Base-by-base conservation (phyloP, 37 sponge, comb jelly and placozoan genomes). In the Axinella damicornis region DNA sequence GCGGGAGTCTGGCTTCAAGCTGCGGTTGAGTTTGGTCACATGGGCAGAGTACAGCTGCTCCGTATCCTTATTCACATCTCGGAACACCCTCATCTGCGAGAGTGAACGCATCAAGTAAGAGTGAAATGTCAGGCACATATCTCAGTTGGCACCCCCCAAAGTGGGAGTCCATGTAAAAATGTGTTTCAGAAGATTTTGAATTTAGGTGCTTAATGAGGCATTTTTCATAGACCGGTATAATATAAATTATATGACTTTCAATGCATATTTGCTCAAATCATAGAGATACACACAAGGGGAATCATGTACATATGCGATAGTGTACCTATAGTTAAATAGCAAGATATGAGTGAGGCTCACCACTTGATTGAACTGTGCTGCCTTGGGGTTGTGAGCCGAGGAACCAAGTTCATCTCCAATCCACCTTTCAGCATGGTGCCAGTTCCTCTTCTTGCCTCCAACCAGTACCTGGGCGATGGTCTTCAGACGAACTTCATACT, bases 401-500 rank as follows among this genome's bases (percentile, higher is more conserved):
- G 21, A n/a, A n/a, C 39, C 53, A 41, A 91, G 73, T 19, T 80
- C 87, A 53, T 91, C 86, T 20, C 87, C 87, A 19, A 86, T 30
- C 92, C 92, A 91, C 34, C 68, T 55, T 37, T 77, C 83, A 34
- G 31, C 52, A 34, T 53, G 57, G 33, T 21, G 60, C 92, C 87
- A 86, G 28, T 77, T 39, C 19, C 30, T 55, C 77, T 86, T 91
- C 74, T 60, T 81, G 25, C 87, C 78, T 11, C 41, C 53, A 31
- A 90, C 61, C 52, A 69, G 58, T 68, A 52, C 41, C 30, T 59
- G 59, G 24, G 74, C 79, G 17, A 66, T 55, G 34, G 80, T 64
- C 85, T 90, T 90, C 28, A 90, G 70, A 38, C 91, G 69, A 30
- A 84, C 57, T 28, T 84, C 86, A 34, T 77, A 77, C 90, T 89